Conservation (phyloP, 2,113 vertebrate genomes). For the Limnothrissa miodon region DNA sequence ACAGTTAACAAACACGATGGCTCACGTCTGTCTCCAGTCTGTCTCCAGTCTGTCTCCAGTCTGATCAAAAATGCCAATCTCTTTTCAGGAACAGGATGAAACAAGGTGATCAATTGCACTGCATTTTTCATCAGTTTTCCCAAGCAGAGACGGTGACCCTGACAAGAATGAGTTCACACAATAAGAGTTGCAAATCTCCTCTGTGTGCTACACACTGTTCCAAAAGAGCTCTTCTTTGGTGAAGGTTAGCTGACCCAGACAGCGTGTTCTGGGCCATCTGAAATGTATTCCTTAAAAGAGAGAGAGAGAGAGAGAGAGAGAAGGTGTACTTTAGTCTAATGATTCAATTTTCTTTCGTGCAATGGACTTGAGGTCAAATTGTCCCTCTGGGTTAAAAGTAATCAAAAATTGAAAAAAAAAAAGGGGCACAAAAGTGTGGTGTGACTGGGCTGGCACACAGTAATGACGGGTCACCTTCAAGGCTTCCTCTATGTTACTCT, state of each 20-base stretch:
- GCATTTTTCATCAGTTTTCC: background rate
- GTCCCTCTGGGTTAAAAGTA: slow-evolving; percentile 35
- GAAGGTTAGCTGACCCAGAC: slow-evolving; percentile 44
- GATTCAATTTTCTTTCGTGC: slow-evolving; percentile 36
- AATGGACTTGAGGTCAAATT: slow-evolving; percentile 32
- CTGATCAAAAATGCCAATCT: background rate
- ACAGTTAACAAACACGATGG: background rate
- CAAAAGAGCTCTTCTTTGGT: background rate
- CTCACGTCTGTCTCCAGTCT: background rate
- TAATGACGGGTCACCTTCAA: background rate
- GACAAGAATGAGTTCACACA: background rate
- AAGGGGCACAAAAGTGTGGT: background rate
- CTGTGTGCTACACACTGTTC: background rate
- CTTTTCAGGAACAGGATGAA: background rate
- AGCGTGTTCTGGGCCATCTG: slow-evolving; percentile 10
- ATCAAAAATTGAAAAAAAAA: slow-evolving; percentile 49
- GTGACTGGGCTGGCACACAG: background rate
- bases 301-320: slow-evolving; percentile 21
- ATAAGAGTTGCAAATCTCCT: background rate
- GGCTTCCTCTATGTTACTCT: background rate
- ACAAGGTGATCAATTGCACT: background rate
- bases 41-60: background rate
- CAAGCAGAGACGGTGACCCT: background rate
- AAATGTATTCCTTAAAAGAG: slow-evolving; percentile 37
- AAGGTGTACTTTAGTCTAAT: slow-evolving; percentile 46